Conservation (phyloP, 2,888 invertebrate genomes). For the Anarsia innoxiella region DNA sequence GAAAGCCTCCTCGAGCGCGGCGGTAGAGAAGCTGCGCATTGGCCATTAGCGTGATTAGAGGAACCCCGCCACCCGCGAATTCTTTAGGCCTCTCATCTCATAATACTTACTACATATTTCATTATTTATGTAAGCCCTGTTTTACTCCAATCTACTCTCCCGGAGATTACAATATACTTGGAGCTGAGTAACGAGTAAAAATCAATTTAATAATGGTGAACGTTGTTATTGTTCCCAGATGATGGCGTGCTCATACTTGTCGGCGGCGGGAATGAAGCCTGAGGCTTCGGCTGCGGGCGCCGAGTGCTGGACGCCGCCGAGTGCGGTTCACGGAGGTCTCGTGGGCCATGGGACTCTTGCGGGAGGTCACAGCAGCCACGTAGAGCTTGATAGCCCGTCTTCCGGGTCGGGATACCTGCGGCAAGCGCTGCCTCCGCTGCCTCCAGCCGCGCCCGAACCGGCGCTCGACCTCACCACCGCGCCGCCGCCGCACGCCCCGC, state of each 20-base stretch:
- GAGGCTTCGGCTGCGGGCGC: conserved; percentile 30
- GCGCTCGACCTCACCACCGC: conserved; percentile 49
- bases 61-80: conserved; percentile 57
- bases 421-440: conserved; percentile 3
- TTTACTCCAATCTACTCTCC: conserved; percentile 55
- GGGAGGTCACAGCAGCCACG: background rate
- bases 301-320: conserved; percentile 19
- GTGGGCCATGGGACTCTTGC: background rate
- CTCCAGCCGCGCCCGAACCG: conserved; percentile 9
- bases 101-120: conserved; percentile 73
- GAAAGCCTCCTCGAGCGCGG: conserved; percentile 52
- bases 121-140: conserved; percentile 71
- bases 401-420: conserved; percentile 12
- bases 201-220: background rate
- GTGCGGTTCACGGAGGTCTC: conserved; percentile 11
- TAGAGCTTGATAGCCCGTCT: background rate
- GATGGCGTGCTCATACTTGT: conserved; percentile 72
- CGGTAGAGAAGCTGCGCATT: conserved; percentile 64
- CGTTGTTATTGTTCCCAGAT: too few relatives aligned
- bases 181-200: conserved; percentile 29
- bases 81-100: conserved; percentile 71
- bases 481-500: conserved; percentile 38
- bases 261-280: conserved; percentile 47
- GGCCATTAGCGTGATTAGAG: conserved; percentile 76
- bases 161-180: conserved; percentile 60